Evolutionary conservation across 2,888 invertebrate species (phyloP).

Genomic region (Rhingia campestris): DNA sequence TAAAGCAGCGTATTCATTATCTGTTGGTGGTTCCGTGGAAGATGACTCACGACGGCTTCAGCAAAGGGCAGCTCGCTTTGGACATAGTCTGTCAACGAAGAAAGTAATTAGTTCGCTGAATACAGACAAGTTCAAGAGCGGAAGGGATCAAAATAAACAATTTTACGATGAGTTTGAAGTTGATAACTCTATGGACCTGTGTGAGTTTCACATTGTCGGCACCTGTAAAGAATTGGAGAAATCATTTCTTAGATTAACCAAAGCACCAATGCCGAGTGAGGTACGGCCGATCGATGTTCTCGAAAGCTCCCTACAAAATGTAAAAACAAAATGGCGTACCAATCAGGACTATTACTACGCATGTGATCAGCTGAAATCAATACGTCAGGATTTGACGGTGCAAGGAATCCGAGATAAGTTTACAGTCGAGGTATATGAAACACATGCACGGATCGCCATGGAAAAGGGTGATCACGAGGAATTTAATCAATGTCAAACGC

Average conservation of each 20-base stretch:
- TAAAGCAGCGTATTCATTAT: conserved; percentile 86
- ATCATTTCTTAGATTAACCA: conserved; percentile 96
- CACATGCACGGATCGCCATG: conserved; percentile 97
- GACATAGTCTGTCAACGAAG: conserved; percentile 77
- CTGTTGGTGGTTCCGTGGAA: conserved; percentile 87
- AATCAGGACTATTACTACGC: conserved; percentile 97
- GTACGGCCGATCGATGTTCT: conserved; percentile 96
- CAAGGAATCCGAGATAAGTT: conserved; percentile 97
- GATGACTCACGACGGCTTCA: conserved; percentile 91
- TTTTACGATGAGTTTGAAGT: conserved; percentile 85
- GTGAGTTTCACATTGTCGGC: conserved; percentile 95
- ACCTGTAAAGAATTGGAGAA: conserved; percentile 97
- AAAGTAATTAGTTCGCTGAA: conserved; percentile 79
- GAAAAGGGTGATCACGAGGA: conserved; percentile 99
- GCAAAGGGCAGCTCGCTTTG: conserved; percentile 95
- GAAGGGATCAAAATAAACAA: conserved; percentile 42
- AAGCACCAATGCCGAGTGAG: conserved; percentile 95
- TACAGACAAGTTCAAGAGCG: conserved; percentile 75
- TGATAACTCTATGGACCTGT: conserved; percentile 90
- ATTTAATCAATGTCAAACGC: conserved; percentile 99
- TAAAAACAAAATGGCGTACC: conserved; percentile 94
- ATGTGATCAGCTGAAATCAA: conserved; percentile 99
- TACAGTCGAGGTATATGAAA: conserved; percentile 99
- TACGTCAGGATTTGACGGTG: conserved; percentile 98
- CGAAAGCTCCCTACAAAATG: conserved; percentile 92